Evolutionary conservation across 1,140 invertebrate genomes (phyloP).

Genomic region (Heliconius himera): DNA sequence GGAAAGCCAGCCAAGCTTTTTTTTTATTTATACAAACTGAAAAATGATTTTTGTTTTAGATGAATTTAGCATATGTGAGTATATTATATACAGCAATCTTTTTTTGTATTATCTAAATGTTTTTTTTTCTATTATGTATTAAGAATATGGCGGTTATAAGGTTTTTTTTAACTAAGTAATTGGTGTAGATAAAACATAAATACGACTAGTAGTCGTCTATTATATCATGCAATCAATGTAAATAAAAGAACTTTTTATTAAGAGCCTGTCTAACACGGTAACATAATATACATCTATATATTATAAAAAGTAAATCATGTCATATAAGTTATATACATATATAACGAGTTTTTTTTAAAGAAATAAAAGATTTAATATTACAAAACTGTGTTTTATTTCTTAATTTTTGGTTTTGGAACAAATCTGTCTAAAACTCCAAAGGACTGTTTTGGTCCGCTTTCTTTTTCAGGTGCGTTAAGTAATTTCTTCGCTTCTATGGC

Average conservation of each 20-base stretch:
- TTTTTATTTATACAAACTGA: background rate
- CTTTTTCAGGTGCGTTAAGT: constrained; percentile 52
- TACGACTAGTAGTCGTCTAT: background rate
- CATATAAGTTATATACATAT: constrained; percentile 1
- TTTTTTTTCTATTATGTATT: background rate
- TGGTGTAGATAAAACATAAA: background rate
- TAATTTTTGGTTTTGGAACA: constrained; percentile 69
- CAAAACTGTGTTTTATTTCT: constrained; percentile 62
- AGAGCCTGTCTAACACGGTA: background rate
- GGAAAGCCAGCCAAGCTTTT: too few species aligned
- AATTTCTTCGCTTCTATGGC: constrained; percentile 62
- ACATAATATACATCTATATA: background rate
- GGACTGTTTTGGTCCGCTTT: constrained; percentile 67
- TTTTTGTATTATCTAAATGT: background rate
- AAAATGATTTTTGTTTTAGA: background rate
- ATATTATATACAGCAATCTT: background rate
- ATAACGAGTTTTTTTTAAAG: background rate
- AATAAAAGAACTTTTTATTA: constrained; percentile 2
- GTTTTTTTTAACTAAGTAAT: background rate
- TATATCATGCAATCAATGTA: constrained; percentile 2
- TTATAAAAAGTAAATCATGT: constrained; percentile 6
- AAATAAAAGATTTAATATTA: constrained; percentile 5
- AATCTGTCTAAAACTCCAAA: constrained; percentile 86
- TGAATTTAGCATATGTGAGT: background rate
- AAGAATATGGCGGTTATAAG: background rate